phyloP scores from a whole-genome alignment of 2,113 vertebrate genomes.

The Odocoileus hemionus region DNA sequence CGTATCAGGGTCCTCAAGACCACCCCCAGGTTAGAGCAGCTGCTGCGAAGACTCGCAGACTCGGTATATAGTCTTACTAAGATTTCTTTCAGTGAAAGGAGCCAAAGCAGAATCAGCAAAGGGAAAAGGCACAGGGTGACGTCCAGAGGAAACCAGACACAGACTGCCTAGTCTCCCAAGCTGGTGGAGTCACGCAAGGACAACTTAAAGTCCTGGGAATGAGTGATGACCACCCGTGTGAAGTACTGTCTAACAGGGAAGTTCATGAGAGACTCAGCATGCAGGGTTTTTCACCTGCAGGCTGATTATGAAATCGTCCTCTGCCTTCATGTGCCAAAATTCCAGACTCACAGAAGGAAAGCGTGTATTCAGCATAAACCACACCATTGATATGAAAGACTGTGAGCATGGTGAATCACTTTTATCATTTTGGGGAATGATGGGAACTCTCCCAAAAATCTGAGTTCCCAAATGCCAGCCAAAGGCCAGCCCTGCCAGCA shows the following conservation, averaged over 20 bases:
- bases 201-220: not conserved
- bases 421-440: not conserved
- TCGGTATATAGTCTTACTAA: not conserved
- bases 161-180: not conserved
- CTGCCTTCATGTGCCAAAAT: not conserved
- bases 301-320: not conserved
- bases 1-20: not conserved
- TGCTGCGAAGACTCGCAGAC: not conserved
- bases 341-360: not conserved
- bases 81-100: not conserved
- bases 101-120: not conserved
- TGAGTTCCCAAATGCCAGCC: not conserved
- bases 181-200: accelerated
- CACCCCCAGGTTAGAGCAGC: not conserved
- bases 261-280: not conserved
- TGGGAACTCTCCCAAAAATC: not conserved
- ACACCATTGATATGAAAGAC: not conserved
- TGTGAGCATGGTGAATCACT: not conserved
- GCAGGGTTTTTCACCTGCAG: not conserved
- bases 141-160: not conserved
- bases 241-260: not conserved
- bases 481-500: not conserved
- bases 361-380: not conserved
- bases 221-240: not conserved
- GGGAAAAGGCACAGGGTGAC: not conserved